Base-by-base conservation (phyloP, 2,888 invertebrate species). In the Morpho achilles region DNA sequence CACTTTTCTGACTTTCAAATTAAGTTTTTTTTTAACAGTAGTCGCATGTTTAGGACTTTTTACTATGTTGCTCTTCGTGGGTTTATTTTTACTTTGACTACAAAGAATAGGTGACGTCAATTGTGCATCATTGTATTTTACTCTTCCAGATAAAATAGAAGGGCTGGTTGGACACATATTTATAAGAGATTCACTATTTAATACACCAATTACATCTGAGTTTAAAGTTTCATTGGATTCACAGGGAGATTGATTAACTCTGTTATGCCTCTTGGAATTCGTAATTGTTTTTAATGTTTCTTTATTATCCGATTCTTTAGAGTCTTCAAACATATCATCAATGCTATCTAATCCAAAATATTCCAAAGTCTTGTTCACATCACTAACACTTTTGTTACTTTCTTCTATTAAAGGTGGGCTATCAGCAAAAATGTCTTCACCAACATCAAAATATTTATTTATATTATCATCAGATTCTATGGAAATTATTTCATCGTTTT, bases 261-360 rank as follows among this genome's bases (percentile, higher is more conserved):
- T 41, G 43, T 46, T 40, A 10, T 32, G 32, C 32, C 7, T 42
- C 7, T 8, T 22, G n/a, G 16, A n/a, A 8, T 52, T 60, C 40
- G 23, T 7, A 49, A 10, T 5, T 8, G 10, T 42, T 32, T 55
- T 55, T 8, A 16, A 23, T n/a, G 8, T 7, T 55, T 22, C 8
- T 54, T 54, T 48, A 7, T 48, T 9, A 40, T 62, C 58, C 51
- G 60, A 65, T 5, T 39, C 80, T 58, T 82, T 77, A 41, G 77
- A 79, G 68, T 84, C 82, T 39, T 77, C 88, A 72, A 92, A 88
- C 49, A 90, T 87, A 60, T 91, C 91, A 45, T 91, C 82, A 60
- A 92, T 84, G 63, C 84, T 86, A 52, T 86, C 80, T 47, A 91
- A 73, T 55, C 91, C 89, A 43, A 92, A 84, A 70, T 84, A 82